Evolutionary conservation across 2,113 vertebrate genomes (phyloP).

Genomic region (Mesoclemmys tuberculata): DNA sequence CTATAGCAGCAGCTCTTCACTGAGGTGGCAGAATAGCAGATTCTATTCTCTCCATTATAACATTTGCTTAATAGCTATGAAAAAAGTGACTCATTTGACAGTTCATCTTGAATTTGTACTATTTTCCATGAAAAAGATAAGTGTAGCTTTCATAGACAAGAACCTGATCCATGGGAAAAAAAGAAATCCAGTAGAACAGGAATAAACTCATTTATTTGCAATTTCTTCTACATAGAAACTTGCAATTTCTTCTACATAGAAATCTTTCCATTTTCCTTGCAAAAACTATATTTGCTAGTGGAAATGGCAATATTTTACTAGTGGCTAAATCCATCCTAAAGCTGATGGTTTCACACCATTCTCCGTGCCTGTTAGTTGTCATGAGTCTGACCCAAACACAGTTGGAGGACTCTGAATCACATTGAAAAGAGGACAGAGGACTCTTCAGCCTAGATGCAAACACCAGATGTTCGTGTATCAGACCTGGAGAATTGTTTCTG

Average conservation of each 20-base stretch:
- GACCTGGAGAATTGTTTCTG: constrained; percentile 5
- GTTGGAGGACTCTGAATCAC: neutral
- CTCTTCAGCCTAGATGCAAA: constrained; percentile 23
- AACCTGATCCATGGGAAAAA: neutral
- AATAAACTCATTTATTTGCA: neutral
- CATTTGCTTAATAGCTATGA: neutral
- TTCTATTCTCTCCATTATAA: neutral
- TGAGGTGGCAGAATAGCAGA: neutral
- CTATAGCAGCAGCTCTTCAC: neutral
- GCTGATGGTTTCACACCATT: neutral
- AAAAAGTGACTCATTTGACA: neutral
- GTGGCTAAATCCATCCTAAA: neutral
- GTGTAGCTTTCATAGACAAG: neutral
- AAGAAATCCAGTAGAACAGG: neutral
- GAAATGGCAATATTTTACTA: neutral
- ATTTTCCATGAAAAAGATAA: neutral
- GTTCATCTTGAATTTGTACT: neutral
- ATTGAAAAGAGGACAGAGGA: neutral
- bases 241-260: neutral
- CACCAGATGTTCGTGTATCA: constrained; percentile 9
- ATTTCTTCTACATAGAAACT: neutral
- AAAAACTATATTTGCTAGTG: neutral
- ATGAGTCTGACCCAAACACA: neutral
- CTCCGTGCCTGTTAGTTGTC: neutral
- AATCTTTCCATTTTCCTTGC: neutral